Base-by-base conservation (phyloP, 2,888 invertebrate species). In the Frankliniella fusca region DNA sequence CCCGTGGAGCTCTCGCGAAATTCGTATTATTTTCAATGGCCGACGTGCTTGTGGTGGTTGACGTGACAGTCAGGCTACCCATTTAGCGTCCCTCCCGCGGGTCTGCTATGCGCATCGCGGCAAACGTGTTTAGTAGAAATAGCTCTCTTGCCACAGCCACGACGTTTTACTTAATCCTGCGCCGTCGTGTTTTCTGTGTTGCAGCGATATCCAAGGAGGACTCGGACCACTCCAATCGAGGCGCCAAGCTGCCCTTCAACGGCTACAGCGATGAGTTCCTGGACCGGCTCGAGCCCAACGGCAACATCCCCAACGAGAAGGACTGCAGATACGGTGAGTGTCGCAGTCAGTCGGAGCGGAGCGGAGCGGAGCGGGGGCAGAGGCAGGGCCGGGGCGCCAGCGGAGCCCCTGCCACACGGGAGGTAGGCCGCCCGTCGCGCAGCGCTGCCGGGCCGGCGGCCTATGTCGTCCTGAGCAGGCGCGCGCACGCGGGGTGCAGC, bases 261-360 rank as follows among this genome's bases (percentile, higher is more conserved):
- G 96, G 96, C 85, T 97, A 95, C 92, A 96, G 96, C 83, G 96
- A 96, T 88, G 96, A 97, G 91, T 97, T 95, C 91, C 93, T 97
- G 88, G 96, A 97, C 90, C 92, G 96, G 88, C 92, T 96, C 87
- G 97, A 97, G 90, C 95, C 95, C 87, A 97, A 96, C 90, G 96
- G 96, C 87, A 97, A 96, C 91, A 96, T 96, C 90, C 95, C 93
- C 87, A 93, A 93, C 88, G 95, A 95, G 88, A 95, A 96, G 90
- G 93, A 94, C 89, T 91, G 92, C 88, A 90, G 92, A 90, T 93
- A 92, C 88, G 93, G 93, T 92, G 86, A 89, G 90, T 87, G 38
- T 61, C 70, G n/a, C 70, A 3, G 12, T 48, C n/a, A 12, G 27
- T 3, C 48, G 54, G 10, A 11, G 10, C 10, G 54, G 20, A 20